These are phyloP conservation scores for Notoglanidium macrostoma DNA, from an alignment of 2,797 vertebrate species.

Conservation along the genomic window DNA sequence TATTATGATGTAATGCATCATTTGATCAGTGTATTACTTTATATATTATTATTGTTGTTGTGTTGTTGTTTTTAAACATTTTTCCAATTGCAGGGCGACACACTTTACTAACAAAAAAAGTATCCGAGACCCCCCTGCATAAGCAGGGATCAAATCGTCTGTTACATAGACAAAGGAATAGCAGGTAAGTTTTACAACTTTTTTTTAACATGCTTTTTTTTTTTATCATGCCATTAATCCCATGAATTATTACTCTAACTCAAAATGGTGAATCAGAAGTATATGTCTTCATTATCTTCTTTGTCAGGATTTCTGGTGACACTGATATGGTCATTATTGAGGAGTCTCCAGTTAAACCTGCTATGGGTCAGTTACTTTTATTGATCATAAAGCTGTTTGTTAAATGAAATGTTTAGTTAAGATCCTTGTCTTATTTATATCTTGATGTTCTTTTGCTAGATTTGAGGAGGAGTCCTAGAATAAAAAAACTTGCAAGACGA, in stretches of 20 bases:
- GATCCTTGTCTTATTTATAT: neutral
- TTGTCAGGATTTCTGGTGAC: conserved; percentile 79
- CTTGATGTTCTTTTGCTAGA: conserved; percentile 56
- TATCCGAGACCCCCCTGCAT: conserved; percentile 89
- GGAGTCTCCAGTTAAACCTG: conserved; percentile 89
- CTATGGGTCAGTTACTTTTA: conserved; percentile 71
- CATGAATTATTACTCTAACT: neutral
- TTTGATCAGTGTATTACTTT: neutral
- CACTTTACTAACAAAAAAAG: conserved; percentile 85
- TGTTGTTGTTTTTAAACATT: neutral
- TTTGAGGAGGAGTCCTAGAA: conserved; percentile 88
- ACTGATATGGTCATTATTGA: conserved; percentile 83
- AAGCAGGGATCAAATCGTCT: conserved; percentile 89
- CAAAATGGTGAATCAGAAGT: neutral
- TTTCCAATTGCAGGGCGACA: conserved; percentile 74
- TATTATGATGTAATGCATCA: too few species aligned
- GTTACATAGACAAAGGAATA: conserved; percentile 83
- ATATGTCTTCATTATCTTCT: conserved; percentile 31
- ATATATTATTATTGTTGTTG: neutral
- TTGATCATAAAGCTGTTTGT: neutral
- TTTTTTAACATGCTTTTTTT: neutral
- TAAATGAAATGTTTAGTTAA: neutral
- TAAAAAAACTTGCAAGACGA: conserved; percentile 81
- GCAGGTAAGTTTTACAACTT: conserved; percentile 77
- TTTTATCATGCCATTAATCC: neutral